Evolutionary conservation across 2,888 invertebrate species (phyloP).

Genomic region (Aethes cnicana): DNA sequence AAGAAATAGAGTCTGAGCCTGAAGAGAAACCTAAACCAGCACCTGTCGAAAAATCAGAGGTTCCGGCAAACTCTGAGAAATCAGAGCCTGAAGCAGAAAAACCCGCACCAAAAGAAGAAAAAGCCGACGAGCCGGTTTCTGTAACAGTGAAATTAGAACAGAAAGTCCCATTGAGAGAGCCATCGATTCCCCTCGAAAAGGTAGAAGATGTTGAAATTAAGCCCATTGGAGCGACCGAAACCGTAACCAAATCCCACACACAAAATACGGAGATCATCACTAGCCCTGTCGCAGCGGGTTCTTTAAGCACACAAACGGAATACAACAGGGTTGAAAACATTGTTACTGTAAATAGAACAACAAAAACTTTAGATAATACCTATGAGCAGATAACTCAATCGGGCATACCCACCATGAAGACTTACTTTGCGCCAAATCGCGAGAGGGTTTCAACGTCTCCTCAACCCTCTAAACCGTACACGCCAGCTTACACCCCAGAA

Average conservation of each 20-base stretch:
- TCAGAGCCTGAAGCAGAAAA: constrained; percentile 35
- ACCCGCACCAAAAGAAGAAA: constrained; percentile 32
- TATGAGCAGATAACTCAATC: constrained; percentile 65
- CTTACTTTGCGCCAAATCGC: constrained; percentile 65
- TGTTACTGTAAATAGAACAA: constrained; percentile 71
- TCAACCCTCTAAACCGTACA: constrained; percentile 58
- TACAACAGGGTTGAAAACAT: constrained; percentile 73
- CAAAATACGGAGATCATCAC: constrained; percentile 71
- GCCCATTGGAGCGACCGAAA: constrained; percentile 64
- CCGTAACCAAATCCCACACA: constrained; percentile 63
- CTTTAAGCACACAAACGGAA: constrained; percentile 67
- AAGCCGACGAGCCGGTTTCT: constrained; percentile 31
- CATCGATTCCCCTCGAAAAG: constrained; percentile 71
- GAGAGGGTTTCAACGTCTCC: constrained; percentile 61
- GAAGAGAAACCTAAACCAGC: constrained; percentile 36
- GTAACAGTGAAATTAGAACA: constrained; percentile 40
- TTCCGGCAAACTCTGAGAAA: constrained; percentile 35
- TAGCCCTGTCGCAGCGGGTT: constrained; percentile 54
- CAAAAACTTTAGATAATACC: constrained; percentile 66
- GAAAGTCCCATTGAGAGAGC: constrained; percentile 62
- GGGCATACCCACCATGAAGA: constrained; percentile 63
- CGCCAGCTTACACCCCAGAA: constrained; percentile 59
- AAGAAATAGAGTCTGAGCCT: constrained; percentile 36
- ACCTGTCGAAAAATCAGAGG: constrained; percentile 32
- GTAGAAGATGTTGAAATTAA: constrained; percentile 76